phyloP scores from a whole-genome alignment of 2,888 invertebrate genomes.

The Lasioglossum villosulum region DNA sequence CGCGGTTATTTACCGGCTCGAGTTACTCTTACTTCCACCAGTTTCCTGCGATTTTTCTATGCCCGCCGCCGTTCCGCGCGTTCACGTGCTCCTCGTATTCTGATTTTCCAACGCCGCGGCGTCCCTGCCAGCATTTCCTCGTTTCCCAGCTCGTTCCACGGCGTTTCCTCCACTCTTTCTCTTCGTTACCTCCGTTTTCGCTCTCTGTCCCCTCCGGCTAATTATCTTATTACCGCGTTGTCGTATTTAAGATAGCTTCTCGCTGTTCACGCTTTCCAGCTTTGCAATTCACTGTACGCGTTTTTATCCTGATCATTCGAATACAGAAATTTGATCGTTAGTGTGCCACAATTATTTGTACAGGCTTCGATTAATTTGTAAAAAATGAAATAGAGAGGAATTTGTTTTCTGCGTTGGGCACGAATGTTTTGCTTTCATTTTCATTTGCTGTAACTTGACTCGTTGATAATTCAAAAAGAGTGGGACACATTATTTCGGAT shows the following conservation, averaged over 20 bases:
- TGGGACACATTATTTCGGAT: no score
- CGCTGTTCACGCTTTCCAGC: not conserved
- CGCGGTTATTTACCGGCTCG: slow-evolving; percentile 20
- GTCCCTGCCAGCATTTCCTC: not conserved
- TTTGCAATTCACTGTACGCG: not conserved
- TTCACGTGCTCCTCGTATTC: not conserved
- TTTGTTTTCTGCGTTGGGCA: not conserved
- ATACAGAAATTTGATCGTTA: not conserved
- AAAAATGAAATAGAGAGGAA: not conserved
- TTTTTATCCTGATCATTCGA: not conserved
- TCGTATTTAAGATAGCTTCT: not conserved
- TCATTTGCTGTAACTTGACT: no score
- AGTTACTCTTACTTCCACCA: not conserved
- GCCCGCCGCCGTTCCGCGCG: not conserved
- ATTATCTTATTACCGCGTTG: not conserved
- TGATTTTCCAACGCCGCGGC: not conserved
- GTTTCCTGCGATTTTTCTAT: slow-evolving; percentile 14
- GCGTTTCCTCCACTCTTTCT: not conserved
- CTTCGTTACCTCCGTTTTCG: not conserved
- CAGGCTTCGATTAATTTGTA: not conserved
- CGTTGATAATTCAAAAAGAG: no score
- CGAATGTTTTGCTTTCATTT: no score
- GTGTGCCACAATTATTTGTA: no score
- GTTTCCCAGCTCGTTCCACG: not conserved
- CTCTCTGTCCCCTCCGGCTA: not conserved